Conservation (phyloP, 2,888 invertebrate genomes). For the Dynastes hyllus region DNA sequence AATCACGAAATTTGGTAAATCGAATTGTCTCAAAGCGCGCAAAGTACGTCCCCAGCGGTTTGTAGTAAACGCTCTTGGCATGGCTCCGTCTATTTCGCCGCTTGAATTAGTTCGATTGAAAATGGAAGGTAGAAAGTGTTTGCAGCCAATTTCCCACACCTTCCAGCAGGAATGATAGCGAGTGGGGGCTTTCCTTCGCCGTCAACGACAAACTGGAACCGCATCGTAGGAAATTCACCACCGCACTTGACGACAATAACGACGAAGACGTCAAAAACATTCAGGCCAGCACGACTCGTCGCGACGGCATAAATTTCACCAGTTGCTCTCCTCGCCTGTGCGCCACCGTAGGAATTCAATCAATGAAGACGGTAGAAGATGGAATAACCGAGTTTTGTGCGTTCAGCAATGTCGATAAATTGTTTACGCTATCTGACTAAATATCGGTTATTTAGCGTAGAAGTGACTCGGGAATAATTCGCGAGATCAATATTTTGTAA, state of each 20-base stretch:
- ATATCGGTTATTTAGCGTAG: conserved; percentile 10
- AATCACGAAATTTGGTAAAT: too few relatives aligned
- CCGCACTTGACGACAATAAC: neutral
- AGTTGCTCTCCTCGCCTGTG: neutral
- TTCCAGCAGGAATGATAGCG: neutral
- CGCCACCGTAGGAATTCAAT: neutral
- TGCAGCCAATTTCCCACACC: neutral
- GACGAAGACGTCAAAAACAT: neutral
- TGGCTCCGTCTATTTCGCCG: too few relatives aligned
- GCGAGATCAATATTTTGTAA: neutral
- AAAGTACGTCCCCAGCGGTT: too few relatives aligned
- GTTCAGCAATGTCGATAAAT: neutral
- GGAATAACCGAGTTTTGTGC: conserved; percentile 1
- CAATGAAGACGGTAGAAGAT: neutral
- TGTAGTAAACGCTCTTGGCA: too few relatives aligned
- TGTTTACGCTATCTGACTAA: conserved; percentile 9
- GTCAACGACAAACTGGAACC: neutral
- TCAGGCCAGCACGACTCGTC: neutral
- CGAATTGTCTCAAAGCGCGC: too few relatives aligned
- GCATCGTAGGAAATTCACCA: neutral
- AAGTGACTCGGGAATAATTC: neutral
- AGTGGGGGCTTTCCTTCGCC: neutral
- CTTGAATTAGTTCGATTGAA: too few relatives aligned
- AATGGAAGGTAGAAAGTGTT: neutral
- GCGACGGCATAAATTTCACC: conserved; percentile 3